These are phyloP conservation scores for Colletes collaris DNA, from an alignment of 2,888 invertebrate species.

Conservation along the genomic window DNA sequence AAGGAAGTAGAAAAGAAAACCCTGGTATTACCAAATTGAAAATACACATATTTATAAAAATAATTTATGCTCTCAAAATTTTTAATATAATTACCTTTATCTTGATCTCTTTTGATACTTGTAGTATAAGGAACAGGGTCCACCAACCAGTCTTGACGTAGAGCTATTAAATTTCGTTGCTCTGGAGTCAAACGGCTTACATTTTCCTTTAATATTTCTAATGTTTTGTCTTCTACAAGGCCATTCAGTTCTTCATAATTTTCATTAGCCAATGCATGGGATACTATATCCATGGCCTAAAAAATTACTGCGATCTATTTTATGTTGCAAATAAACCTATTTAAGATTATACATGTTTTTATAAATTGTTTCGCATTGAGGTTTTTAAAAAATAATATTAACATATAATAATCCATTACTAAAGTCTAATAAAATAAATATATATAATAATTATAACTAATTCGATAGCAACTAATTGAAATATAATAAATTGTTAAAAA, in stretches of 20 bases:
- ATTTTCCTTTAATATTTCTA: conserved; percentile 80
- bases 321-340: too few relatives aligned
- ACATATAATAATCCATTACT: too few relatives aligned
- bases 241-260: conserved; percentile 81
- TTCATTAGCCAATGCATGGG: conserved; percentile 80
- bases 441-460: too few relatives aligned
- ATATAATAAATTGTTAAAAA: not conserved
- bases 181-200: conserved; percentile 64
- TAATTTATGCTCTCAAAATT: not conserved
- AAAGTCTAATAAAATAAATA: too few relatives aligned
- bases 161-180: conserved; percentile 66
- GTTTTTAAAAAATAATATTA: too few relatives aligned
- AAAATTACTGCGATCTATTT: not conserved
- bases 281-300: conserved; percentile 82
- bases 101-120: not conserved
- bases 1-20: not conserved
- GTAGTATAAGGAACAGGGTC: conserved; percentile 36
- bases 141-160: conserved; percentile 43
- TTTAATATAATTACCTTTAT: conserved; percentile 4
- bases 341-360: too few relatives aligned
- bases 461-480: too few relatives aligned
- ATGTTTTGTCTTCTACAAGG: conserved; percentile 80
- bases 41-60: not conserved
- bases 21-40: not conserved
- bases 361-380: too few relatives aligned